Base-by-base conservation (phyloP, 2,888 invertebrate genomes). In the Pedicia rivosa region DNA sequence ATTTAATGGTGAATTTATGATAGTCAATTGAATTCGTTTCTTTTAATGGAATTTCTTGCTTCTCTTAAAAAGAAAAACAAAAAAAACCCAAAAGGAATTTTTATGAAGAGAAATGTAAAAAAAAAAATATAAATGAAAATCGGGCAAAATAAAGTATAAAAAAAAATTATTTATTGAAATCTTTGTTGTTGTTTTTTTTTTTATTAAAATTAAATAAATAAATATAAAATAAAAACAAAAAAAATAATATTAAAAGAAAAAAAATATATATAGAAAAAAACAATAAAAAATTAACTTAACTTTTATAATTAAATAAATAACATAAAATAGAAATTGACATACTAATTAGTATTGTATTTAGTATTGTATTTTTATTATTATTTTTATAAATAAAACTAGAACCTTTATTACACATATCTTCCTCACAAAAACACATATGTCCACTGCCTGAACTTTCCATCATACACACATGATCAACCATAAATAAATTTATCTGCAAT, bases 401-500 rank as follows among this genome's bases (percentile, higher is more conserved):
- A 56, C 62, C 59, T 55, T 57, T 56, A 58, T 91, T 91, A 72
- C 91, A 91, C 80, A 83, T 83, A 70, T 91, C 88, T 71, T 88
- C 88, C 72, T 91, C 90, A 72, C 91, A 91, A 76, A 91, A 91
- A 72, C 90, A 91, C 90, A 91, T 91, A 76, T 88, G 88, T 67
- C 91, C 91, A 62, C 80, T 87, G 69, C 90, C 88, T 72, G 86
- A 86, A 77, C 90, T 87, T 80, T 91, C 91, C 80, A 86, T 83
- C 90, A 91, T 91, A 78, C 91, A 91, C 69, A 91, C 91, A 72
- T 91, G 91, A 59, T 91, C 91, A 64, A 91, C 91, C 88, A 91
- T 90, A 72, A 91, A 91, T 55, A 91, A 72, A 66, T 91, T 91
- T 67, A 91, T 91, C 66, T 88, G 87, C 47, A 91, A 74, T 58